These are phyloP conservation scores for Haliclona indistincta DNA, from an alignment of 37 sponge, comb jelly and placozoan species.

Conservation along the genomic window DNA sequence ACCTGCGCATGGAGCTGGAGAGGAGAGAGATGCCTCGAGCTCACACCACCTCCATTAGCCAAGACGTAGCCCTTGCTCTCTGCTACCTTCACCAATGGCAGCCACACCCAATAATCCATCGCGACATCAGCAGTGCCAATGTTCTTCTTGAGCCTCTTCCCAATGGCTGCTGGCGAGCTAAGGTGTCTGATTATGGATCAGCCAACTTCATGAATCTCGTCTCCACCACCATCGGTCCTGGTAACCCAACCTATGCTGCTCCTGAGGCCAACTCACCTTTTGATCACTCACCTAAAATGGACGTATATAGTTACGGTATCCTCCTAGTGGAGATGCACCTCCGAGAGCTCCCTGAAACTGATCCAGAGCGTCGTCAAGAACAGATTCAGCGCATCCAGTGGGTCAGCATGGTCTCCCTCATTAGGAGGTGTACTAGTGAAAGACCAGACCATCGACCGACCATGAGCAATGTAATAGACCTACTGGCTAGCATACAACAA, in stretches of 20 bases:
- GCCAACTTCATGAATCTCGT: conserved; percentile 39
- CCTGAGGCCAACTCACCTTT: conserved; percentile 30
- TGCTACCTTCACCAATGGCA: conserved; percentile 68
- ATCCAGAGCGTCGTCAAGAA: too few relatives aligned
- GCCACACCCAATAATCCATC: conserved; percentile 74
- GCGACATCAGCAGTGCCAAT: conserved; percentile 80
- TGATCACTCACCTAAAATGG: conserved; percentile 19
- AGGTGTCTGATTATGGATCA: conserved; percentile 75
- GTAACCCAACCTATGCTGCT: conserved; percentile 32
- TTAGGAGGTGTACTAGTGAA: too few relatives aligned
- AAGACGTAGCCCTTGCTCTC: conserved; percentile 52
- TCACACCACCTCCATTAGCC: conserved; percentile 22
- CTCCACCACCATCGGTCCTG: not conserved
- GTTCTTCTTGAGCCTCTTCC: conserved; percentile 54
- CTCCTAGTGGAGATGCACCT: conserved; percentile 32
- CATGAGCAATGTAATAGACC: too few relatives aligned
- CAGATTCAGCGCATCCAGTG: too few relatives aligned
- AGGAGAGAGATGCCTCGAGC: not conserved
- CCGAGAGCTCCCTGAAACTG: not conserved
- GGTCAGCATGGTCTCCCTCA: too few relatives aligned
- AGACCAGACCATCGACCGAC: too few relatives aligned
- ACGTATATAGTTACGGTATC: conserved; percentile 33
- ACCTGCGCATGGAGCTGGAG: conserved; percentile 29
- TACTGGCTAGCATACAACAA: too few relatives aligned
- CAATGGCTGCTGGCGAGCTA: conserved; percentile 50